A percentile compares a stretch with the other conserved stretches of the same genome.
Conservation (phyloP, 2,797 vertebrate genomes). For the Euthynnus affinis region DNA sequence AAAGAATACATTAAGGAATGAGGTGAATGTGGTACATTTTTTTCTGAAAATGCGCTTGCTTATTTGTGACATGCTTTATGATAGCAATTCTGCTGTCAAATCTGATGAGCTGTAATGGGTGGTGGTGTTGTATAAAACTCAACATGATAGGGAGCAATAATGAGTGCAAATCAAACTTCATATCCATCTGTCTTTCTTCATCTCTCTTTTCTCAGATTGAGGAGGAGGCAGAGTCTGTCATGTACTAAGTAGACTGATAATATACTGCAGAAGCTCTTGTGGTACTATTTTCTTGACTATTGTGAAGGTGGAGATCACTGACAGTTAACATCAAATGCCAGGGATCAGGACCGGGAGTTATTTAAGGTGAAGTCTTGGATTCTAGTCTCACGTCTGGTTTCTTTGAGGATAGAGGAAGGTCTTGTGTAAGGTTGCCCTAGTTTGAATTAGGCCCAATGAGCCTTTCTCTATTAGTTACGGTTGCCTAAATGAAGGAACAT, state of each 20-base stretch:
- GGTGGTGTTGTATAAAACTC: conserved; percentile 14
- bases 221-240: conserved; percentile 14
- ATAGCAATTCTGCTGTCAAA: neutral
- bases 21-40: neutral
- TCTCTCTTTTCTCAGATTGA: conserved; percentile 11
- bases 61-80: neutral
- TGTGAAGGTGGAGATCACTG: conserved; percentile 23
- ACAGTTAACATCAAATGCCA: neutral
- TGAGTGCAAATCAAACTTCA: conserved; percentile 9
- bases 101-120: conserved; percentile 17
- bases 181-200: neutral
- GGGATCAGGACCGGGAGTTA: neutral
- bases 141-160: conserved; percentile 1
- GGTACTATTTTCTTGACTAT: conserved; percentile 8
- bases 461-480: too few species aligned
- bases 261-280: conserved; percentile 4
- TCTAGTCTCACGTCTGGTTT: conserved; percentile 12
- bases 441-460: neutral
- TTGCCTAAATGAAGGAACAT: too few species aligned
- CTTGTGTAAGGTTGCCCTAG: neutral
- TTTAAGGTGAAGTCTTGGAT: neutral
- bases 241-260: conserved; percentile 10
- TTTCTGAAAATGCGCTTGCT: neutral
- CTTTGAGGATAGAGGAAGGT: neutral
- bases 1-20: neutral